A percentile compares a stretch with the other conserved stretches of the same genome.
Conservation (phyloP, 2,888 invertebrate genomes). For the Lasioglossum figueresi region DNA sequence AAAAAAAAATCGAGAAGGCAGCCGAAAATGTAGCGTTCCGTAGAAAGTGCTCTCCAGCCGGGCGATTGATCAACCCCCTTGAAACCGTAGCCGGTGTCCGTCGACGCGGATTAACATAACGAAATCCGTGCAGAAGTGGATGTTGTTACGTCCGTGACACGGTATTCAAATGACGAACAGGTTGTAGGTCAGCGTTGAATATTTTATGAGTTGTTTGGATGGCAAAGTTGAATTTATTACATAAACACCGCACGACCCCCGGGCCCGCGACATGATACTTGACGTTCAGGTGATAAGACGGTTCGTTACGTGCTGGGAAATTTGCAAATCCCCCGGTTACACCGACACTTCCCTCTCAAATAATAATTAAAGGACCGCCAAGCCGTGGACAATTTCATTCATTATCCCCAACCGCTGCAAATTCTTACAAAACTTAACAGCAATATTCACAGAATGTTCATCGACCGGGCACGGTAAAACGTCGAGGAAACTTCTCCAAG, state of each 20-base stretch:
- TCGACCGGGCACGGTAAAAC: neutral
- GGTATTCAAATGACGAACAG: constrained; percentile 58
- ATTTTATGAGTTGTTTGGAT: constrained; percentile 60
- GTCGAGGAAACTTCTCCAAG: neutral
- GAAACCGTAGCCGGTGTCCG: constrained; percentile 37
- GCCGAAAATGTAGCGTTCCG: neutral
- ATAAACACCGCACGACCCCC: constrained; percentile 34
- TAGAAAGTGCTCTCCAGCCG: neutral
- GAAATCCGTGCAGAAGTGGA: constrained; percentile 54
- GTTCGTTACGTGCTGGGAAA: constrained; percentile 47
- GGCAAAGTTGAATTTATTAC: constrained; percentile 57
- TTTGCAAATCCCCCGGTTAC: constrained; percentile 27
- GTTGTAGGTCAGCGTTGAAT: constrained; percentile 58
- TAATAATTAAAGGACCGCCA: constrained; percentile 29
- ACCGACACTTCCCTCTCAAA: constrained; percentile 17
- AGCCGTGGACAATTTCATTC: neutral
- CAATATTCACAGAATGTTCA: neutral
- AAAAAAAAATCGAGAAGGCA: neutral
- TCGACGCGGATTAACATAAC: constrained; percentile 44
- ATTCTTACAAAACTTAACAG: neutral
- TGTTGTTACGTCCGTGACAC: constrained; percentile 56
- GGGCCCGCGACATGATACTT: constrained; percentile 43
- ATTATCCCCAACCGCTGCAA: neutral
- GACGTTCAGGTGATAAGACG: constrained; percentile 36
- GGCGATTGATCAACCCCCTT: constrained; percentile 24